Base-by-base conservation (phyloP, 2,113 vertebrate species). In the Xiphias gladius region DNA sequence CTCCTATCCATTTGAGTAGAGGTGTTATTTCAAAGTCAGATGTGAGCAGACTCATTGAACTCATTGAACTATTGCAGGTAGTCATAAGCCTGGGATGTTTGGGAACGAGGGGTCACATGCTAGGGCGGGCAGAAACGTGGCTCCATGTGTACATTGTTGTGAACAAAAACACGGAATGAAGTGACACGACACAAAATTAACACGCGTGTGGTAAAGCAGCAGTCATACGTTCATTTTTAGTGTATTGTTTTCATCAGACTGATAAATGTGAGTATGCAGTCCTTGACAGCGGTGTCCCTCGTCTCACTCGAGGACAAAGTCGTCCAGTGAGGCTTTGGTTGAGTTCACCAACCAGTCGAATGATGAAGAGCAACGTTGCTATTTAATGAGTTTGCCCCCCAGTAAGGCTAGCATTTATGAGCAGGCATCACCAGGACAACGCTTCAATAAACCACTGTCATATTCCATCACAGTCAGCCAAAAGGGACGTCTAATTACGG, bases 371-470 rank as follows among this genome's bases (percentile, higher is more conserved):
- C 77, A 83, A 80, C 85, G 75, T 82, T 73, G 85, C 83, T 63
- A 0, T 90, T 90, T 92, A 90, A 91, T 91, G 88, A 91, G 84
- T 85, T 89, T 73, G 82, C n/a, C 85, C 87, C 77, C 72, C 65
- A 86, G 83, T 80, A 85, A 76, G 66, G 61, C 85, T 39, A 0
- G 35, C 35, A 7, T 90, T 87, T 84, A 80, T 73, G 58, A 84
- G 79, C 73, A n/a, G 80, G 64, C 86, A 64, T 80, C 85, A n/a
- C 54, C 59, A 19, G 61, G 48, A 80, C 82, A 75, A 74, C 4
- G 39, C 79, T 91, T 85, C 88, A 92, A 93, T 90, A 85, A 89
- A 82, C 78, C 86, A 0, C 88, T 86, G 92, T 89, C 92, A 79
- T 22, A 81, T 50, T 78, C 77, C 58, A 88, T 92, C 87, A 75